Evolutionary conservation across 1,140 invertebrate species (phyloP).

Genomic region (Pristionchus pacificus): DNA sequence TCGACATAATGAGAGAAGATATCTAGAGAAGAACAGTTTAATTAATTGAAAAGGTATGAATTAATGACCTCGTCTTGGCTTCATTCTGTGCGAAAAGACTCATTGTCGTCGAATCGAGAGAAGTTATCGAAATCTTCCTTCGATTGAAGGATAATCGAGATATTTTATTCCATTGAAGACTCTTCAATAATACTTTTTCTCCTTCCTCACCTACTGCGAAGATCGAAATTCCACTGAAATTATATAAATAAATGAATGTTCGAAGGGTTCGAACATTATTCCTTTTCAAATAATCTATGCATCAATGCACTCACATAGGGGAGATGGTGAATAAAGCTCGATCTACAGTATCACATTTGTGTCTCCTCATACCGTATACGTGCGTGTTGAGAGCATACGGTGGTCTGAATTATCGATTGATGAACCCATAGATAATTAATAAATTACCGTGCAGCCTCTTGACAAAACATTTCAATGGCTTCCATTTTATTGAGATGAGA

Average conservation of each 20-base stretch:
- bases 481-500: no score
- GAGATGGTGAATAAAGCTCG: conserved; percentile 58
- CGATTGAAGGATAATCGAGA: conserved; percentile 33
- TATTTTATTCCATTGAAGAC: conserved; percentile 29
- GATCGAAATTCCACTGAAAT: conserved; percentile 32
- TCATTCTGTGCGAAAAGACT: conserved; percentile 41
- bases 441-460: conserved; percentile 66
- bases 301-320: conserved; percentile 33
- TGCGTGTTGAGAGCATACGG: conserved; percentile 86
- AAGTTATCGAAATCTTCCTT: conserved; percentile 31
- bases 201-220: conserved; percentile 38
- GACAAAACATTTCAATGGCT: conserved; percentile 78
- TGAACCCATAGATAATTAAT: background rate
- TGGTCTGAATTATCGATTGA: conserved; percentile 63
- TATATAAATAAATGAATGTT: background rate
- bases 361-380: conserved; percentile 74
- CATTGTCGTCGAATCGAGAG: conserved; percentile 33
- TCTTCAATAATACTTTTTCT: conserved; percentile 33
- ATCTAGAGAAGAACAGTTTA: conserved; percentile 36
- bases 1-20: conserved; percentile 39
- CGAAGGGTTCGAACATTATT: conserved; percentile 15
- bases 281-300: no score
- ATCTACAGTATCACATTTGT: conserved; percentile 67
- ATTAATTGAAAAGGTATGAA: background rate
- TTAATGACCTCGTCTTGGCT: conserved; percentile 39